phyloP scores from a whole-genome alignment of 2,888 invertebrate genomes.

The Rotaria macrura region DNA sequence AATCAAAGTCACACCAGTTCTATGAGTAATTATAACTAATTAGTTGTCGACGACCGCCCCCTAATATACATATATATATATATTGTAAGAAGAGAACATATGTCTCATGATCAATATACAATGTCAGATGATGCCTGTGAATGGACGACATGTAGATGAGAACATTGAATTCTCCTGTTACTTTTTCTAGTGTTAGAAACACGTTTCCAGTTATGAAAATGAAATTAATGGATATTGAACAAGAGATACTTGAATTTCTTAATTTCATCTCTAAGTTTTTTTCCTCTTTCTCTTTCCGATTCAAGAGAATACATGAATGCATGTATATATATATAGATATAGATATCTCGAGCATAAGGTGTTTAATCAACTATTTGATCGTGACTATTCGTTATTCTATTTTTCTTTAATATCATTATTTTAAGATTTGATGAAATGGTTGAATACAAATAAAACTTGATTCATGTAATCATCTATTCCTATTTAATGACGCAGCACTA shows the following conservation, averaged over 20 bases:
- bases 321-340: no score
- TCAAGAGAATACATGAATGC: neutral
- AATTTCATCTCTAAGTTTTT: no score
- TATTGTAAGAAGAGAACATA: constrained; percentile 15
- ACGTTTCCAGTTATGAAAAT: neutral
- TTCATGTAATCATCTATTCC: no score
- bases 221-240: neutral
- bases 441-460: no score
- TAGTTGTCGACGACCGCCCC: neutral
- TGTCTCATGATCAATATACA: neutral
- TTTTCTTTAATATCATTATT: neutral
- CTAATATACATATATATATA: neutral
- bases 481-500: neutral
- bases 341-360: neutral
- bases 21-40: constrained; percentile 7
- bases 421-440: no score
- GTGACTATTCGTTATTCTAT: neutral
- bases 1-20: neutral
- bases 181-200: neutral
- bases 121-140: neutral
- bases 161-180: neutral
- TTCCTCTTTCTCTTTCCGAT: neutral
- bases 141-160: neutral
- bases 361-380: neutral
- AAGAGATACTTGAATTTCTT: neutral